Conservation (phyloP, 2,797 vertebrate species). For the Sebastes nivosus region DNA sequence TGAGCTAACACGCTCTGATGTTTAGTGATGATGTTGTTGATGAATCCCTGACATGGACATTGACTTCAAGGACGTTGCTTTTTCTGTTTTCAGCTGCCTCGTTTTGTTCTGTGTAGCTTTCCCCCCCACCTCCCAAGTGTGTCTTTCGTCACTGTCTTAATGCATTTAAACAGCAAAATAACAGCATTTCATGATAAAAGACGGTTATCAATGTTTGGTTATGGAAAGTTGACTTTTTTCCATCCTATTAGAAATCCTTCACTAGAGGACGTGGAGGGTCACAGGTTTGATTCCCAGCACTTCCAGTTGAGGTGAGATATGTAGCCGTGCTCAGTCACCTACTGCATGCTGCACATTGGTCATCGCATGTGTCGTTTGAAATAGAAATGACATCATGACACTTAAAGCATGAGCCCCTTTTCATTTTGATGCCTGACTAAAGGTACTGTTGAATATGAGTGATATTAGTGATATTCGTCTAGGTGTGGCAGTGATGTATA, state of each 20-base stretch:
- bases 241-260: conserved; percentile 80
- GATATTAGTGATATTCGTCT: too few species aligned
- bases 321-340: background rate
- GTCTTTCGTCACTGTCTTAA: conserved; percentile 5
- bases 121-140: background rate
- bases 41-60: background rate
- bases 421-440: background rate
- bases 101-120: conserved; percentile 28
- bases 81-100: background rate
- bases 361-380: background rate
- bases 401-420: background rate
- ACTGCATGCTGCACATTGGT: conserved; percentile 19
- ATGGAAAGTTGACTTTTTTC: conserved; percentile 42
- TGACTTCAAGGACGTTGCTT: background rate
- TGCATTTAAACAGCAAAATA: background rate
- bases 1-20: background rate
- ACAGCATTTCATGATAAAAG: background rate
- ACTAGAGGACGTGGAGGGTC: conserved; percentile 81
- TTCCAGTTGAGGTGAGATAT: conserved; percentile 84
- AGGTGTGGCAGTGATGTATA: too few species aligned
- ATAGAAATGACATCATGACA: background rate
- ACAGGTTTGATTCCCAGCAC: conserved; percentile 85
- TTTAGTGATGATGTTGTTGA: background rate
- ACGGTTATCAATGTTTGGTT: background rate
- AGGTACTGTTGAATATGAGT: background rate